These are phyloP conservation scores for Equus przewalskii DNA, from an alignment of 2,113 vertebrate genomes.

Conservation along the genomic window DNA sequence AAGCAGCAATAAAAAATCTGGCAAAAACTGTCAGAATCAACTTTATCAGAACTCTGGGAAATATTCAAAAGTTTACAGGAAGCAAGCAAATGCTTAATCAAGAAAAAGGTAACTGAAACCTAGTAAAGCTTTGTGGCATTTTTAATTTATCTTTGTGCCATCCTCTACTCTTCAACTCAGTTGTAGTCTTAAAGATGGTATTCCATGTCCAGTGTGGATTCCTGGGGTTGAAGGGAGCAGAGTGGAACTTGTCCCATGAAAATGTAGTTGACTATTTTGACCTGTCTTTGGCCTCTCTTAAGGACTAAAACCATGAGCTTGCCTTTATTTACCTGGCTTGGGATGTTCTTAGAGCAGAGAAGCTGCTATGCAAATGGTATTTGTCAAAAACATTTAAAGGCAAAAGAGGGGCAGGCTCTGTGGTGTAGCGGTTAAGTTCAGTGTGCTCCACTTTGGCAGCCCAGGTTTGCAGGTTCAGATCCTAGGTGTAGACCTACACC, in stretches of 20 bases:
- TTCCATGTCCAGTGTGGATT: not conserved
- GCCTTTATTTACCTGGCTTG: not conserved
- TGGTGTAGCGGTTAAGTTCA: too few relatives aligned
- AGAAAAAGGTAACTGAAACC: not conserved
- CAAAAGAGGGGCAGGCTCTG: not conserved
- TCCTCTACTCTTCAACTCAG: not conserved
- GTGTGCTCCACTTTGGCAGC: too few relatives aligned
- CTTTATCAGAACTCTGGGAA: not conserved
- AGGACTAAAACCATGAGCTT: not conserved
- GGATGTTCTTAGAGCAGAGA: not conserved
- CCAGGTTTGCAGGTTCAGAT: too few relatives aligned
- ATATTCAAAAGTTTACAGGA: not conserved
- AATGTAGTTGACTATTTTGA: not conserved
- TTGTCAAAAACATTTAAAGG: not conserved
- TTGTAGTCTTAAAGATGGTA: not conserved
- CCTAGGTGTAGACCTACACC: too few relatives aligned
- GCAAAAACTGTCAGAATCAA: not conserved
- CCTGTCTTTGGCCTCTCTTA: not conserved
- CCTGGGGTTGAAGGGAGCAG: not conserved
- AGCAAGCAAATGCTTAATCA: not conserved
- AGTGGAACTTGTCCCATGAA: not conserved
- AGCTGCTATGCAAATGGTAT: not conserved
- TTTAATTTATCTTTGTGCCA: not conserved
- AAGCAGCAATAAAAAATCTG: not conserved
- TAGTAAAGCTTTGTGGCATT: not conserved